phyloP scores from a whole-genome alignment of 2,113 vertebrate genomes.

The Columba janthina region DNA sequence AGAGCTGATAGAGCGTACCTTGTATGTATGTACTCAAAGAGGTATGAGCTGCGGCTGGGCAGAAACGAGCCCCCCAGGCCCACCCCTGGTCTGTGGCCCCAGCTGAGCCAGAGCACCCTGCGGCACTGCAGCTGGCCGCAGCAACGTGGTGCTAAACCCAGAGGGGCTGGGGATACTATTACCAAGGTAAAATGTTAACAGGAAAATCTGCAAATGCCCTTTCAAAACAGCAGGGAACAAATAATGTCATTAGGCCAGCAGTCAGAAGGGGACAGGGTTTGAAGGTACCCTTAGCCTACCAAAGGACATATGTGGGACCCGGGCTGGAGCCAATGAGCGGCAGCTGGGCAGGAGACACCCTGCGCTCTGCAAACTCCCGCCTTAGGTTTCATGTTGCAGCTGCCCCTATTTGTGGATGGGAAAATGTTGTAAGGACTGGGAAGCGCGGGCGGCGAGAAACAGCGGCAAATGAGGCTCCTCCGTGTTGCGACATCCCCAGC shows the following conservation, averaged over 20 bases:
- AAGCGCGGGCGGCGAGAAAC: slow-evolving; percentile 31
- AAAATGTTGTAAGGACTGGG: not conserved
- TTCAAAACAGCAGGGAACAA: slow-evolving; percentile 55
- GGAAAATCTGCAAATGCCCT: slow-evolving; percentile 62
- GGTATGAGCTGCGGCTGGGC: rapidly evolving
- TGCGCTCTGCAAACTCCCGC: slow-evolving; percentile 7
- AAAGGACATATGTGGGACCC: slow-evolving; percentile 40
- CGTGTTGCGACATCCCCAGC: not conserved
- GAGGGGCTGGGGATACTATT: slow-evolving; percentile 45
- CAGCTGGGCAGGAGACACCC: slow-evolving; percentile 56
- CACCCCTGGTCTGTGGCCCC: not conserved
- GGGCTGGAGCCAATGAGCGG: slow-evolving; percentile 56
- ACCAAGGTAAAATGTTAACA: slow-evolving; percentile 66
- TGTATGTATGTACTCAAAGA: not conserved
- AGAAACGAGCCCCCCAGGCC: not conserved
- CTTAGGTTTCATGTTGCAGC: slow-evolving; percentile 57
- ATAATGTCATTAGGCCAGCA: slow-evolving; percentile 44
- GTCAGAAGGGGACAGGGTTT: slow-evolving; percentile 59
- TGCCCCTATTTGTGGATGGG: slow-evolving; percentile 40
- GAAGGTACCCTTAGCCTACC: slow-evolving; percentile 32
- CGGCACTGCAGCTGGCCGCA: slow-evolving; percentile 8
- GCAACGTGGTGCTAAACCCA: slow-evolving; percentile 30
- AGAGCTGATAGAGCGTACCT: not conserved
- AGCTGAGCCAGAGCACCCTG: not conserved
- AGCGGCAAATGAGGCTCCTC: slow-evolving; percentile 14